Percentiles rank a stretch among this genome's conserved stretches.
Evolutionary conservation across 2,888 invertebrate genomes (phyloP).

Genomic region (Diloba caeruleocephala): DNA sequence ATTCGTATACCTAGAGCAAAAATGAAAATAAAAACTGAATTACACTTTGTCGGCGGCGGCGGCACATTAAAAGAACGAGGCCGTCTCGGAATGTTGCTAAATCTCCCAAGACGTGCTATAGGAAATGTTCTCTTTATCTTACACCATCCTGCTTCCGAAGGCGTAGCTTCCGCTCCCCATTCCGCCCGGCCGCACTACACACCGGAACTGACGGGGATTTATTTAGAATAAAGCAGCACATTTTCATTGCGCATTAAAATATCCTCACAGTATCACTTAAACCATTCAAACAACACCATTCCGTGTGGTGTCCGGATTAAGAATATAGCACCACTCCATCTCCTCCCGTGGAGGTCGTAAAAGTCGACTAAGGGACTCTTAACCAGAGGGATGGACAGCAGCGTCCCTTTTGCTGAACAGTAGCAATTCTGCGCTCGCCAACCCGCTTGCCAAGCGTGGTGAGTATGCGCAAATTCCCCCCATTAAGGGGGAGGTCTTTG

Average conservation of each 20-base stretch:
- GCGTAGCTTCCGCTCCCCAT: slow-evolving; percentile 81
- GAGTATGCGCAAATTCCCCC: no score
- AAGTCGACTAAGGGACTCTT: no score
- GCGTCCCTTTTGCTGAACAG: no score
- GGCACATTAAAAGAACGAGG: slow-evolving; percentile 70
- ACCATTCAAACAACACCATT: no score
- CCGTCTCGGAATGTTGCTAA: slow-evolving; percentile 81
- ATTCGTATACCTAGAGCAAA: slow-evolving; percentile 8
- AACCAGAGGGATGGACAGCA: no score
- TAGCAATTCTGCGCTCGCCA: no score
- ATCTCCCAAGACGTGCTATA: slow-evolving; percentile 84
- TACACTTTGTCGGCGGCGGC: slow-evolving; percentile 59
- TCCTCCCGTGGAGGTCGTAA: no score
- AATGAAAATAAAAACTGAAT: slow-evolving; percentile 59
- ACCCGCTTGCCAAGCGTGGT: no score
- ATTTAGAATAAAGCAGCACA: slow-evolving; percentile 75
- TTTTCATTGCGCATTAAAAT: slow-evolving; percentile 58
- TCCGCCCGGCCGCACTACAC: slow-evolving; percentile 78
- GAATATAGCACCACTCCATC: no score
- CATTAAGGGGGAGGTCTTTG: no score
- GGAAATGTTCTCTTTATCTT: slow-evolving; percentile 89
- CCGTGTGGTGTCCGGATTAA: no score
- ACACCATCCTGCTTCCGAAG: slow-evolving; percentile 86
- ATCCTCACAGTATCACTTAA: slow-evolving; percentile 26
- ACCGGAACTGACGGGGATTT: slow-evolving; percentile 81